Evolutionary conservation across 2,888 invertebrate genomes (phyloP).

Genomic region (Pollenia griseotomentosa): DNA sequence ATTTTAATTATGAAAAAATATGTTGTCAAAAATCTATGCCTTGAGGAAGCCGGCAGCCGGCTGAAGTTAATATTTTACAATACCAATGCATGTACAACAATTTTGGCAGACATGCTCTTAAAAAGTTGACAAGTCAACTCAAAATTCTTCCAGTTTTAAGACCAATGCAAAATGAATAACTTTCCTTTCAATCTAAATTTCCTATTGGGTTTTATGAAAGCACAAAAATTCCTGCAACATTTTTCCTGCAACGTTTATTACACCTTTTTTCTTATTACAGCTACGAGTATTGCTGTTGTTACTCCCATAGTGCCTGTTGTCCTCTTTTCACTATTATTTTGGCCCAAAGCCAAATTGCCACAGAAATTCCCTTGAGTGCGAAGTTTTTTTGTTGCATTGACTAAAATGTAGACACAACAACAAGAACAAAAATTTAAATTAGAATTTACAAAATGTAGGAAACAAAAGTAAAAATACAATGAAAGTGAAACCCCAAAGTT

Average conservation of each 20-base stretch:
- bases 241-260: background rate
- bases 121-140: too few relatives aligned
- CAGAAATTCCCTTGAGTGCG: constrained; percentile 33
- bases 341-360: constrained; percentile 51
- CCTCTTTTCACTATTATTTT: constrained; percentile 46
- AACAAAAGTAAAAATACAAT: constrained; percentile 29
- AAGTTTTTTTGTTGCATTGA: constrained; percentile 15
- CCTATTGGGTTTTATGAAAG: too few relatives aligned
- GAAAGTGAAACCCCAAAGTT: constrained; percentile 56
- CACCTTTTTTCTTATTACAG: background rate
- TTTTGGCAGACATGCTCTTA: too few relatives aligned
- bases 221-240: too few relatives aligned
- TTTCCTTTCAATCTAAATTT: too few relatives aligned
- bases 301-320: background rate
- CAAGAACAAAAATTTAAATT: constrained; percentile 39
- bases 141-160: too few relatives aligned
- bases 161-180: too few relatives aligned
- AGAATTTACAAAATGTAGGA: constrained; percentile 30
- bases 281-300: background rate
- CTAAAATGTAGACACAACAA: constrained; percentile 13
- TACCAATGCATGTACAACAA: too few relatives aligned
- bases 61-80: too few relatives aligned
- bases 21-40: too few relatives aligned
- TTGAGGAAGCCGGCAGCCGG: too few relatives aligned
- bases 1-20: too few relatives aligned